Percentiles rank a stretch among this genome's conserved stretches.
Conservation (phyloP, 2,888 invertebrate species). For the Druceiella hillmani region DNA sequence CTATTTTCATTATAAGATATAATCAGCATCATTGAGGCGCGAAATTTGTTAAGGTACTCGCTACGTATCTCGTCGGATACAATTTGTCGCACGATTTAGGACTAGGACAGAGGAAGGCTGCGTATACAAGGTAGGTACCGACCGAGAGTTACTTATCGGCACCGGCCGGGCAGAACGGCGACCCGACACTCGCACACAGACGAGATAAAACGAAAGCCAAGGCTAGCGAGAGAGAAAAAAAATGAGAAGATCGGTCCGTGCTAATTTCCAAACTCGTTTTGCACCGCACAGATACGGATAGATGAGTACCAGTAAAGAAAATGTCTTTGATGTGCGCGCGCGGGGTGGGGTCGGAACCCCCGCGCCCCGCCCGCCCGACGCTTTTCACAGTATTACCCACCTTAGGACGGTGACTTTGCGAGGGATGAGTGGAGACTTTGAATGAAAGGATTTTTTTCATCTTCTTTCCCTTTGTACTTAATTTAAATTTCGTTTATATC, state of each 20-base stretch:
- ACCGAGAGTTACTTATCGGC: too few relatives aligned
- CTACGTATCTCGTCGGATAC: too few relatives aligned
- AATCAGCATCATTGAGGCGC: too few relatives aligned
- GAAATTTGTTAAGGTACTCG: too few relatives aligned
- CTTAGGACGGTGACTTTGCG: constrained; percentile 5
- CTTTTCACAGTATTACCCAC: constrained; percentile 30
- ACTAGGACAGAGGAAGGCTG: too few relatives aligned
- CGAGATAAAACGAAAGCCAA: too few relatives aligned
- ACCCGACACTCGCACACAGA: too few relatives aligned
- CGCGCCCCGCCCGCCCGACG: constrained; percentile 41
- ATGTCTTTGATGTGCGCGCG: constrained; percentile 47
- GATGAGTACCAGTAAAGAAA: constrained; percentile 34
- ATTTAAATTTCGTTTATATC: constrained; percentile 56
- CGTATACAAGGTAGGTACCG: too few relatives aligned
- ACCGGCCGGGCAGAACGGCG: too few relatives aligned
- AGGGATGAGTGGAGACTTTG: constrained; percentile 44
- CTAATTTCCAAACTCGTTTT: constrained; percentile 52
- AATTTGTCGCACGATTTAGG: too few relatives aligned
- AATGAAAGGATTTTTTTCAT: constrained; percentile 55
- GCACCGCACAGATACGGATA: constrained; percentile 49
- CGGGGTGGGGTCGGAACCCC: not conserved
- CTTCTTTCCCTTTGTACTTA: constrained; percentile 53
- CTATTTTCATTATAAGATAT: too few relatives aligned
- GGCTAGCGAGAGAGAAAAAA: too few relatives aligned
- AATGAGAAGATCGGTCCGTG: constrained; percentile 40